Base-by-base conservation (phyloP, 53 echinoderm and acorn worm species). In the Luidia sarsii region DNA sequence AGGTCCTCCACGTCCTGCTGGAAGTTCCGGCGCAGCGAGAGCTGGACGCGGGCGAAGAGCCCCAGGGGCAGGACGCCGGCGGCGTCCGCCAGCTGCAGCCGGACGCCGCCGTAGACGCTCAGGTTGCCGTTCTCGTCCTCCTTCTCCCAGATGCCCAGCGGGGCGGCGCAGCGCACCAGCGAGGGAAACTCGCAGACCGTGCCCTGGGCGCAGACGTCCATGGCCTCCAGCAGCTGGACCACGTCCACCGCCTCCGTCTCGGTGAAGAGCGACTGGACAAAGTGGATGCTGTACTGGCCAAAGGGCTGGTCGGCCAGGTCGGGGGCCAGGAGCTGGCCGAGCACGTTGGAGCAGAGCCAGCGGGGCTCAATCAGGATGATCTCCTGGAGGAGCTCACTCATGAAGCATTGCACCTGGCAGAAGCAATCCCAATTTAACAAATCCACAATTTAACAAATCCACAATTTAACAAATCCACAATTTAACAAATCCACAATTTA, bases 331-430 rank as follows among this genome's bases (percentile, higher is more conserved):
- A 96, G 87, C 28, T 89, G 91, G 39, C 90, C 91, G 15, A 93
- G 65, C 33, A 96, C 79, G 28, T 67, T 61, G 29, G 97, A 86
- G 71, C 88, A 87, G 39, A 96, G 84, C 97, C 97, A 96, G 34
- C 83, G 83, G 19, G 97, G 97, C 23, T 96, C 97, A 19, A 96
- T 88, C 10, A 96, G 73, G 28, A 96, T 91, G 41, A 96, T 85
- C 46, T 96, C 97, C 38, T 90, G 93, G 22, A 96, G 97, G 1
- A 96, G 87, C 24, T 96, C 97, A 63, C 91, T 86, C 79, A 85
- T 87, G 69, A 96, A 96, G 82, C 93, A 93, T 68, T 96, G 97
- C 48, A 96, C 97, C 97, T 96, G n/a, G n/a, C n/a, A n/a, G n/a
- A n/a, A n/a, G n/a, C n/a, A n/a, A n/a, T n/a, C n/a, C n/a, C n/a